phyloP scores from a whole-genome alignment of 2,888 invertebrate genomes.

The Sinelater perroti region DNA sequence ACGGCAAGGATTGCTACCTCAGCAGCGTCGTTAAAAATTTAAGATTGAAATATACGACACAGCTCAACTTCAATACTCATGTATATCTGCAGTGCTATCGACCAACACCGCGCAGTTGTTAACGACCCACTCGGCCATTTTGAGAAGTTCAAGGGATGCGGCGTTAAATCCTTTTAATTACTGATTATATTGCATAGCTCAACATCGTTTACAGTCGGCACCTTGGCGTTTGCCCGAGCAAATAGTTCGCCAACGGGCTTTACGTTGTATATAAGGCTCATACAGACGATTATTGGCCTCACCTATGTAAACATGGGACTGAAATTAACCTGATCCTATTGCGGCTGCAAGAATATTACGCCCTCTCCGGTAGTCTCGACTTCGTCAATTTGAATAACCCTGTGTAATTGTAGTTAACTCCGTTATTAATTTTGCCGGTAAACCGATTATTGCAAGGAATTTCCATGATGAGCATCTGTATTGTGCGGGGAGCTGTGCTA shows the following conservation, averaged over 20 bases:
- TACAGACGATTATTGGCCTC: neutral
- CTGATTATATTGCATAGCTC: slow-evolving; percentile 1
- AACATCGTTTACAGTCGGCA: too few relatives aligned
- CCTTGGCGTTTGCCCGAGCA: too few relatives aligned
- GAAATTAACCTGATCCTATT: slow-evolving; percentile 11
- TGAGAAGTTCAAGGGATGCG: too few relatives aligned
- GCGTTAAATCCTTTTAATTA: neutral
- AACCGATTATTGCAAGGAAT: slow-evolving; percentile 24
- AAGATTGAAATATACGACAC: neutral
- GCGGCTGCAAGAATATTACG: slow-evolving; percentile 2
- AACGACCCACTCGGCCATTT: too few relatives aligned
- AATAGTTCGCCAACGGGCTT: too few relatives aligned
- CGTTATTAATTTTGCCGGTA: slow-evolving; percentile 19
- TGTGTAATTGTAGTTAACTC: slow-evolving; percentile 24
- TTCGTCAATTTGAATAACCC: slow-evolving; percentile 20
- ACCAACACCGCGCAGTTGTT: neutral
- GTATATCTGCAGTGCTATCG: neutral
- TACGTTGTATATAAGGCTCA: too few relatives aligned
- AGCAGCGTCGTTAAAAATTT: neutral
- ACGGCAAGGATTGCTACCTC: too few relatives aligned
- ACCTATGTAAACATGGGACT: slow-evolving; percentile 13
- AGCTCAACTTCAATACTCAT: neutral
- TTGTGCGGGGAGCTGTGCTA: slow-evolving; percentile 13
- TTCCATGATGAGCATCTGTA: slow-evolving; percentile 20
- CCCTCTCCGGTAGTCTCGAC: slow-evolving; percentile 3